Evolutionary conservation across 2,113 vertebrate species (phyloP).

Genomic region (Alligator mississippiensis): DNA sequence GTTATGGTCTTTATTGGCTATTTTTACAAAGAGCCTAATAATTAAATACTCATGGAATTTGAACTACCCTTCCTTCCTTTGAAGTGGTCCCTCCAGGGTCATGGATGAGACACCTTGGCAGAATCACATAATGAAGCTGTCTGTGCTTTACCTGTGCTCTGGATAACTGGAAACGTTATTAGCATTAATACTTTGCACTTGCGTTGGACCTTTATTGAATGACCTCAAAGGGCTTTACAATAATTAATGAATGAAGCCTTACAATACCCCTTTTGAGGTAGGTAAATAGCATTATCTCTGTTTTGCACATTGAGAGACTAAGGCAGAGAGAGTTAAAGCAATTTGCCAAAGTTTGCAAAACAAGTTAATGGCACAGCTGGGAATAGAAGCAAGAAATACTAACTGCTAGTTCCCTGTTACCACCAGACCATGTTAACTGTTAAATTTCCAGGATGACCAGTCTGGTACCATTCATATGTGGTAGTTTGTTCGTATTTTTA

Average conservation of each 20-base stretch:
- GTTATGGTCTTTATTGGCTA: neutral
- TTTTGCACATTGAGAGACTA: neutral
- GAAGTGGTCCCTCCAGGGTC: neutral
- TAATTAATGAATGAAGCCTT: neutral
- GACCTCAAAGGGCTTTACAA: neutral
- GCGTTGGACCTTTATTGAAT: neutral
- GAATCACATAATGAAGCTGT: neutral
- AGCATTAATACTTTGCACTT: neutral
- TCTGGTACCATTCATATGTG: neutral
- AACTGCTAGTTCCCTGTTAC: neutral
- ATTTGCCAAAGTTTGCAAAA: neutral
- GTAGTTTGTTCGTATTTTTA: neutral
- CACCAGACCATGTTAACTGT: neutral
- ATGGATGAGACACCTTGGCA: neutral
- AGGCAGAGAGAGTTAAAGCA: neutral
- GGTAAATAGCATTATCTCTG: neutral
- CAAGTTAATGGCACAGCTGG: fast-evolving
- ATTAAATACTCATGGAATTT: fast-evolving
- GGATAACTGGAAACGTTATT: neutral
- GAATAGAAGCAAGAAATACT: neutral
- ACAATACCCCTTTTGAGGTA: neutral
- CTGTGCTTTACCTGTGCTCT: neutral
- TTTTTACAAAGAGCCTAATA: neutral
- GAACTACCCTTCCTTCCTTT: neutral
- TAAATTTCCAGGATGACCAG: neutral